phyloP scores from a whole-genome alignment of 2,113 vertebrate species.

The Ranitomeya imitator region DNA sequence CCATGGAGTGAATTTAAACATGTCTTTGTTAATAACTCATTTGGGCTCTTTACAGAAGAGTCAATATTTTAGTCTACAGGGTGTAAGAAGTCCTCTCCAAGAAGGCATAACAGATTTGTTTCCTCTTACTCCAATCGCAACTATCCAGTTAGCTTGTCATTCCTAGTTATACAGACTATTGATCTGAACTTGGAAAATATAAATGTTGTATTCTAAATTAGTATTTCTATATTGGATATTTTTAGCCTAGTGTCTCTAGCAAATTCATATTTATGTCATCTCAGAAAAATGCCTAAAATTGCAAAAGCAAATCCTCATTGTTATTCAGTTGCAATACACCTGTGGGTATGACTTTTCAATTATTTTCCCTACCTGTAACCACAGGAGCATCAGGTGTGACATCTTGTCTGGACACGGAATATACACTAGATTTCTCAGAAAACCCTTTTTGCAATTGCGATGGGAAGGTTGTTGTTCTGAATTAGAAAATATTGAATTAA shows the following conservation, averaged over 20 bases:
- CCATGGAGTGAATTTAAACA: slow-evolving; percentile 50
- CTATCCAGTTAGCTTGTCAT: slow-evolving; percentile 10
- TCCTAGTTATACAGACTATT: slow-evolving; percentile 42
- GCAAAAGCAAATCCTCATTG: background rate
- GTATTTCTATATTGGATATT: background rate
- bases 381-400: background rate
- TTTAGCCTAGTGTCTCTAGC: background rate
- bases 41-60: slow-evolving; percentile 35
- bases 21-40: slow-evolving; percentile 54
- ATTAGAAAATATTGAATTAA: background rate
- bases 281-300: background rate
- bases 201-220: slow-evolving; percentile 1
- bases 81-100: slow-evolving; percentile 25
- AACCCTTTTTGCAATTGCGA: background rate
- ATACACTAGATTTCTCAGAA: background rate
- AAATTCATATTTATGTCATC: background rate
- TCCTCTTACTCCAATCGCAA: background rate
- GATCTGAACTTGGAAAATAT: slow-evolving; percentile 40
- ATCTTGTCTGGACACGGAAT: background rate
- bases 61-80: slow-evolving; percentile 54
- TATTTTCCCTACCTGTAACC: background rate
- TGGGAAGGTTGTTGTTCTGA: background rate
- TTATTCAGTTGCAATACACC: background rate
- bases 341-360: too few relatives aligned
- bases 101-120: slow-evolving; percentile 35